phyloP scores from a whole-genome alignment of 2,888 invertebrate species.

The Actias luna region DNA sequence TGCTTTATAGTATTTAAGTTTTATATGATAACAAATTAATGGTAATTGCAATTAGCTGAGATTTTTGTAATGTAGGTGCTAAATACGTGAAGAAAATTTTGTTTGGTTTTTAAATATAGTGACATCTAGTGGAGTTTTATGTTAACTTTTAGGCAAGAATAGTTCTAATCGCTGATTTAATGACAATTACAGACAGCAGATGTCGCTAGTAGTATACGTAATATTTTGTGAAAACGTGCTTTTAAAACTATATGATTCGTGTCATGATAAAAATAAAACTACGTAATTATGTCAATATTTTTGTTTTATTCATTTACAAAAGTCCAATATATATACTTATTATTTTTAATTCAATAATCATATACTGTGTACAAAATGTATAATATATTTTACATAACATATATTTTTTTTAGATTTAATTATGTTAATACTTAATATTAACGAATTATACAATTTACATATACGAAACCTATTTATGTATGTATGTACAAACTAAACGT shows the following conservation, averaged over 20 bases:
- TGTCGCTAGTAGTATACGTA: not conserved
- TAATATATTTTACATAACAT: conserved; percentile 7
- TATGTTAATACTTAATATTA: not conserved
- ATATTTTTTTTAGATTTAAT: not conserved
- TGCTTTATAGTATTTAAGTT: too few relatives aligned
- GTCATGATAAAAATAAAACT: conserved; percentile 1
- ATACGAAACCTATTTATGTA: conserved; percentile 42
- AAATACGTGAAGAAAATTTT: too few relatives aligned
- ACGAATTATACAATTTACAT: conserved; percentile 26
- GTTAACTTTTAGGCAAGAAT: too few relatives aligned
- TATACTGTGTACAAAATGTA: conserved; percentile 7
- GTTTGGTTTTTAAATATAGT: too few relatives aligned
- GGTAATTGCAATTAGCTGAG: too few relatives aligned
- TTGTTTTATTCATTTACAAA: conserved; percentile 41
- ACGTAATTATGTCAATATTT: conserved; percentile 23
- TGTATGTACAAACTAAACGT: conserved; percentile 32
- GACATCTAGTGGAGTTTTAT: not conserved
- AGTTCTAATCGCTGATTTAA: too few relatives aligned
- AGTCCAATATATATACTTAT: conserved; percentile 21
- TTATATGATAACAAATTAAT: too few relatives aligned
- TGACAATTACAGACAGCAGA: not conserved
- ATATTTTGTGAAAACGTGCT: not conserved
- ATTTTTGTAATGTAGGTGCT: too few relatives aligned
- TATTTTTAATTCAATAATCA: conserved; percentile 12
- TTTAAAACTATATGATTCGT: too few relatives aligned